Conservation (phyloP, 2,113 vertebrate species). For the Malurus elegans region DNA sequence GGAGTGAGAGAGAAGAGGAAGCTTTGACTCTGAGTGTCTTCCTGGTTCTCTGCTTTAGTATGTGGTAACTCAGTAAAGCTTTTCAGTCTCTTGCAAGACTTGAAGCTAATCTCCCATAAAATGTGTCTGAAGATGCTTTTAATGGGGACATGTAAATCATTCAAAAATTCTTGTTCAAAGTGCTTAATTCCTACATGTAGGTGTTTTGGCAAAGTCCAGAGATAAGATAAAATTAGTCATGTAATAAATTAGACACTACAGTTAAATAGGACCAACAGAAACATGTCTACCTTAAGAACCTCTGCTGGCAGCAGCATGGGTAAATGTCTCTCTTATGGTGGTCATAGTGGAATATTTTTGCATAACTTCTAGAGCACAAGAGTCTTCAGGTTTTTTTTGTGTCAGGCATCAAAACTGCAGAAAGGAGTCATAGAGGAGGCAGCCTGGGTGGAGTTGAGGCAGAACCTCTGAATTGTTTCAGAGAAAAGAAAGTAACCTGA, state of each 20-base stretch:
- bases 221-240: background rate
- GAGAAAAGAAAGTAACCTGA: background rate
- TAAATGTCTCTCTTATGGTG: background rate
- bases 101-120: background rate
- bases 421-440: background rate
- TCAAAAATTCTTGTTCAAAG: background rate
- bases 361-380: background rate
- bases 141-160: background rate
- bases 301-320: background rate
- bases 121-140: background rate
- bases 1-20: background rate
- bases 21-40: background rate
- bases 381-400: background rate
- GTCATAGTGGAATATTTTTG: background rate
- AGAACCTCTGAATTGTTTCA: background rate
- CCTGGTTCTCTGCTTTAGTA: background rate
- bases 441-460: background rate
- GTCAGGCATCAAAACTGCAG: background rate
- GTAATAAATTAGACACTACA: background rate
- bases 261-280: background rate
- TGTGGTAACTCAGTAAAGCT: background rate
- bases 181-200: background rate
- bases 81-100: background rate
- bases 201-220: slow-evolving; percentile 11
- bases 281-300: background rate